Percentiles rank a stretch among this genome's conserved stretches.
Conservation (phyloP, 2,797 vertebrate genomes). For the Eospalax fontanierii region DNA sequence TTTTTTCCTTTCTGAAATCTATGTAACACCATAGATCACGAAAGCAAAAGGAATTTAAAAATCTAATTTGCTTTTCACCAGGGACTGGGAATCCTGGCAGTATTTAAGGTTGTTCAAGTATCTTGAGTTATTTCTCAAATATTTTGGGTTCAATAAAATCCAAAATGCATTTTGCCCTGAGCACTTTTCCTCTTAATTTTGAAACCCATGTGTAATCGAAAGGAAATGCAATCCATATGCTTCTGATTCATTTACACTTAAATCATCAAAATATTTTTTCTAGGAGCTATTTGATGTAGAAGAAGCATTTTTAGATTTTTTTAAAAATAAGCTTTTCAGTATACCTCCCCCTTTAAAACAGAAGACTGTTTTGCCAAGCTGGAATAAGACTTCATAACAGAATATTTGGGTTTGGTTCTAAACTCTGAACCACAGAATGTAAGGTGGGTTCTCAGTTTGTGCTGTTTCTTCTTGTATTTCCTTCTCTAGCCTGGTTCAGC, state of each 20-base stretch:
- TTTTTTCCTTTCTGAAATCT: conserved; percentile 66
- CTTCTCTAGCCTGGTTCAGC: conserved; percentile 28
- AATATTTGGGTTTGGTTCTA: conserved; percentile 78
- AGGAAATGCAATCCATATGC: conserved; percentile 85
- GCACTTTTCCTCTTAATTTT: conserved; percentile 83
- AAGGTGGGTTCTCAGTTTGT: conserved; percentile 63
- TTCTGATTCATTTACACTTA: conserved; percentile 86
- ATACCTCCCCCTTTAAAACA: conserved; percentile 49
- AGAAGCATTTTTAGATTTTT: conserved; percentile 81
- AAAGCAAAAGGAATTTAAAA: conserved; percentile 77
- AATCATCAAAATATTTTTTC: conserved; percentile 86
- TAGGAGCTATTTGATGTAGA: conserved; percentile 84
- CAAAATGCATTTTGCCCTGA: conserved; percentile 80
- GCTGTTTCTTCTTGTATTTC: conserved; percentile 15
- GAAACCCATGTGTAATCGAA: conserved; percentile 83
- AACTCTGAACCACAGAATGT: conserved; percentile 74
- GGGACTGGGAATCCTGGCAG: conserved; percentile 69
- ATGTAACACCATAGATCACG: conserved; percentile 72
- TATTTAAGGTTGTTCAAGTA: conserved; percentile 73
- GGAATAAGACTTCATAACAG: conserved; percentile 73
- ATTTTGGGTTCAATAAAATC: conserved; percentile 85
- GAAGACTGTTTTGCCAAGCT: conserved; percentile 73
- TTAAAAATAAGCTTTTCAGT: not conserved
- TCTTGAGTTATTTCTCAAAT: conserved; percentile 84
- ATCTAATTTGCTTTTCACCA: conserved; percentile 79